Evolutionary conservation across 2,113 vertebrate genomes (phyloP).

Genomic region (Peromyscus californicus): DNA sequence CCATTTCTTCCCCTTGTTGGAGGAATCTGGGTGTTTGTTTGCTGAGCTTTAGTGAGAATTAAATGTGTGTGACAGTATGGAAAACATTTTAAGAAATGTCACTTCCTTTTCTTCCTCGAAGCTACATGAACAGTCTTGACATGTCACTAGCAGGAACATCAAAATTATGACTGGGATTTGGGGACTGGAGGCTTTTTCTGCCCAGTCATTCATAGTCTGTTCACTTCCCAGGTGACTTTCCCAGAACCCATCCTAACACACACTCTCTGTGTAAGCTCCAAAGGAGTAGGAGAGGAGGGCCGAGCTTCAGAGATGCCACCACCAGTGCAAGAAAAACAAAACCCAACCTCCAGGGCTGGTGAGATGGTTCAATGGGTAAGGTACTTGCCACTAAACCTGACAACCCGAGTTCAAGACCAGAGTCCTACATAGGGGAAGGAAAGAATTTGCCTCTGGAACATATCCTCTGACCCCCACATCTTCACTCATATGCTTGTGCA

Average conservation of each 20-base stretch:
- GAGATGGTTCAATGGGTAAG: neutral
- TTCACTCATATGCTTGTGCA: neutral
- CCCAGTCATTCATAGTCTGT: constrained; percentile 59
- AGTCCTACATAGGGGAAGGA: no score
- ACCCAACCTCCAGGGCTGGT: neutral
- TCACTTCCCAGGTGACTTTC: constrained; percentile 23
- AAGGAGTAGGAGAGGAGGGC: neutral
- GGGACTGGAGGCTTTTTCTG: constrained; percentile 70
- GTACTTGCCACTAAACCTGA: neutral
- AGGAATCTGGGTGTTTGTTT: neutral
- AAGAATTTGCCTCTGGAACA: neutral
- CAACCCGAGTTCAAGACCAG: neutral
- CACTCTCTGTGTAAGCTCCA: neutral
- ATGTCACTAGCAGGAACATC: constrained; percentile 38
- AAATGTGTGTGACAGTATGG: constrained; percentile 38
- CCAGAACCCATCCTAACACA: neutral
- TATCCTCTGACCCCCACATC: neutral
- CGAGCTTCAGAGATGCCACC: neutral
- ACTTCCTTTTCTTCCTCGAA: constrained; percentile 49
- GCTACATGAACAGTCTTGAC: constrained; percentile 74
- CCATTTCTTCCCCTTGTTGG: neutral
- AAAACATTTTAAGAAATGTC: constrained; percentile 66
- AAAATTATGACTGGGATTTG: constrained; percentile 79
- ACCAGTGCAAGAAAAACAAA: neutral
- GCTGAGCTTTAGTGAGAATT: neutral